Conservation (phyloP, 1,140 invertebrate species). For the Hydropsyche tenuis region DNA sequence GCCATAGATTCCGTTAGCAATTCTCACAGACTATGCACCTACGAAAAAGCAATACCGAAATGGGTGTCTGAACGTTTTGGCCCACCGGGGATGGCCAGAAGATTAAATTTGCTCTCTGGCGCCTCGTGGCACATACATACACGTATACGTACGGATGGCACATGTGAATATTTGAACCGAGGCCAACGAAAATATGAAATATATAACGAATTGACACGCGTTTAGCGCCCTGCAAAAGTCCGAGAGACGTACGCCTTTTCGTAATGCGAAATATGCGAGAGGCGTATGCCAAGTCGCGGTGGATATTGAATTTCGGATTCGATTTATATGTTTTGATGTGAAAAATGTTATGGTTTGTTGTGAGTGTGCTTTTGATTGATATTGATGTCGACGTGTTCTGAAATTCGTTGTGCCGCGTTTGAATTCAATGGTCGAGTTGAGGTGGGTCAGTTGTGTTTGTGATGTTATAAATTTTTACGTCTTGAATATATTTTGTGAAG, state of each 20-base stretch:
- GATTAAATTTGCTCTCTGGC: constrained; percentile 38
- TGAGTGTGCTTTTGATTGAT: no score
- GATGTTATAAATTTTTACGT: no score
- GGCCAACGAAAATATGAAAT: constrained; percentile 41
- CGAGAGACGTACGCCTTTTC: neutral
- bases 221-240: constrained; percentile 1
- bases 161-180: constrained; percentile 31
- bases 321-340: no score
- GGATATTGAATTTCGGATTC: no score
- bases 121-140: neutral
- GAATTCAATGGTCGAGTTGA: no score
- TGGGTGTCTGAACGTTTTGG: neutral
- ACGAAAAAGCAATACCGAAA: constrained; percentile 1
- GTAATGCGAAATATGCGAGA: neutral
- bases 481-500: no score
- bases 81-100: neutral
- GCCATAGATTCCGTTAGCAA: neutral
- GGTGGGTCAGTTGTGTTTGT: no score
- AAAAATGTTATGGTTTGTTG: no score
- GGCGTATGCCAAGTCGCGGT: neutral
- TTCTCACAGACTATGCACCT: neutral
- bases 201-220: constrained; percentile 36
- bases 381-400: no score
- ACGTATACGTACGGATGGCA: no score
- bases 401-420: no score